Evolutionary conservation across 2,113 vertebrate species (phyloP).

Genomic region (Cyanoderma ruficeps): DNA sequence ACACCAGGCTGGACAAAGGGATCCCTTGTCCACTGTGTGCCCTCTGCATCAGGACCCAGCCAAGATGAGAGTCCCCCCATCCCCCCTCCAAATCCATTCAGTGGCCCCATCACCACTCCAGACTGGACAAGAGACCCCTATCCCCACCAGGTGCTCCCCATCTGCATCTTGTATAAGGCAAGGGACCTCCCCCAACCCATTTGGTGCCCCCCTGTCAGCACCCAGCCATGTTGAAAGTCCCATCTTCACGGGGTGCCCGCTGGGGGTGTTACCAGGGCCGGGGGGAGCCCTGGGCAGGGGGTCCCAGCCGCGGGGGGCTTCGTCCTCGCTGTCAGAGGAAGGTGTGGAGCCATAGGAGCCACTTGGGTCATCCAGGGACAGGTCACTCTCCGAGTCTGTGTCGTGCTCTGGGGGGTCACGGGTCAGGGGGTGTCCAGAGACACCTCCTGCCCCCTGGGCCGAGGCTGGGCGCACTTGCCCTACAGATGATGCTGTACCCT

Average conservation of each 20-base stretch:
- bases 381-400: conserved; percentile 91
- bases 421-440: not conserved
- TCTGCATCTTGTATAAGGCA: not conserved
- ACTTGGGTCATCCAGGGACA: conserved; percentile 90
- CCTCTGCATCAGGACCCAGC: not conserved
- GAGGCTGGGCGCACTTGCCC: accelerated
- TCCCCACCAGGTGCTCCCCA: not conserved
- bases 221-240: not conserved
- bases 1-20: not conserved
- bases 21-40: not conserved
- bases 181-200: no score
- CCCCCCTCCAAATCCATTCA: not conserved
- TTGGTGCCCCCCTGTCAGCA: not conserved
- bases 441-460: not conserved
- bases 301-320: conserved; percentile 83
- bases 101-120: no score
- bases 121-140: not conserved
- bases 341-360: conserved; percentile 89
- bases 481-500: conserved; percentile 66
- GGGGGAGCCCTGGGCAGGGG: conserved; percentile 73
- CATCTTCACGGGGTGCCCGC: not conserved
- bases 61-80: not conserved
- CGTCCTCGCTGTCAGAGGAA: conserved; percentile 91
- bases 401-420: conserved; percentile 73
- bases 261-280: conserved; percentile 32